Evolutionary conservation across 2,797 vertebrate genomes (phyloP).

Genomic region (Paramormyrops hopkinsi): DNA sequence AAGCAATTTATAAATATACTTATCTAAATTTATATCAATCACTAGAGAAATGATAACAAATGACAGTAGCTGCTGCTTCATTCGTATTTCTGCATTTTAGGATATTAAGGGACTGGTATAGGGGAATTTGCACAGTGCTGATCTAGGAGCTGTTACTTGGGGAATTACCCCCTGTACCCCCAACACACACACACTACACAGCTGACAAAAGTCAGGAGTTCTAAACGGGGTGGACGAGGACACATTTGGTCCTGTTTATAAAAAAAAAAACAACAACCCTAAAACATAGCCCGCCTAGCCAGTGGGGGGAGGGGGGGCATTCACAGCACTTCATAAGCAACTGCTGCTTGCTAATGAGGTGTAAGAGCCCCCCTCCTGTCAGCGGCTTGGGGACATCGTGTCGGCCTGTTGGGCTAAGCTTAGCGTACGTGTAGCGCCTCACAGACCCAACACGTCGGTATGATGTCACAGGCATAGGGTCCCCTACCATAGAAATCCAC

Average conservation of each 20-base stretch:
- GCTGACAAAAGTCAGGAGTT: conserved; percentile 16
- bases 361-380: conserved; percentile 61
- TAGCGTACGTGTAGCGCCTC: not conserved
- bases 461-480: not conserved
- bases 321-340: conserved; percentile 71
- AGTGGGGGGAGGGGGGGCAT: conserved; percentile 49
- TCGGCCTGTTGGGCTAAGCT: conserved; percentile 29
- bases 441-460: not conserved
- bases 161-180: not conserved
- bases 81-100: not conserved
- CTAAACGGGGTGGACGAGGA: conserved; percentile 24
- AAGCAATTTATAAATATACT: not conserved
- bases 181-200: not conserved
- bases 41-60: not conserved
- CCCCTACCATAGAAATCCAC: not conserved
- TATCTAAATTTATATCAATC: not conserved
- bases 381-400: conserved; percentile 54
- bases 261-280: conserved; percentile 48
- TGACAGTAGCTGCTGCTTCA: not conserved
- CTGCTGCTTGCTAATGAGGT: conserved; percentile 74
- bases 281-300: conserved; percentile 51
- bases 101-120: not conserved
- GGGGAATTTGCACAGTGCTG: conserved; percentile 9
- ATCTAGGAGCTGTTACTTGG: not conserved
- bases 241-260: conserved; percentile 61